Evolutionary conservation across 1,140 invertebrate genomes (phyloP).

Genomic region (Macrosteles quadrilineatus): DNA sequence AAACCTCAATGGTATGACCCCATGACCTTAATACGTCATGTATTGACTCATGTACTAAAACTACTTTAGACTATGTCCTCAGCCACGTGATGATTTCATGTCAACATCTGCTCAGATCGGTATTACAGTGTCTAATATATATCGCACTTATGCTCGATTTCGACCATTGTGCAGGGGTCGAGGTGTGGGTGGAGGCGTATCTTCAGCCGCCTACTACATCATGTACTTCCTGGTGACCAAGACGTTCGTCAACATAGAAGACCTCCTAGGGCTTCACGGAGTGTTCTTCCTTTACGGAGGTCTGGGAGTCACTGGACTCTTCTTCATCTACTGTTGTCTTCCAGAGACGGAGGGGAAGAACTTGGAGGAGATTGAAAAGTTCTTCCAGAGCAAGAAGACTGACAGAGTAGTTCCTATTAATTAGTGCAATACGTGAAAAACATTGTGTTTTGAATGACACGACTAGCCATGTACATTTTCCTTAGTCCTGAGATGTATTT

Average conservation of each 20-base stretch:
- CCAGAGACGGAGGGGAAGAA: constrained; percentile 44
- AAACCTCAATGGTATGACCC: too few species aligned
- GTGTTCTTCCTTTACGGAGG: constrained; percentile 41
- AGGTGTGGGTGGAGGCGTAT: constrained; percentile 41
- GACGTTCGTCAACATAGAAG: constrained; percentile 40
- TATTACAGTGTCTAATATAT: too few species aligned
- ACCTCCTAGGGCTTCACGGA: constrained; percentile 35
- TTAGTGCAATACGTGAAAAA: neutral
- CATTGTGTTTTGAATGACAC: neutral
- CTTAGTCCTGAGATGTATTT: too few species aligned
- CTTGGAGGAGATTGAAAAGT: constrained; percentile 41
- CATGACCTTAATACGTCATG: too few species aligned
- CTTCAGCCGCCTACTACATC: constrained; percentile 41
- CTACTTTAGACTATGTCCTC: too few species aligned
- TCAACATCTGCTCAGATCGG: too few species aligned
- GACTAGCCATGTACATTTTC: too few species aligned
- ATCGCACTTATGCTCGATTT: too few species aligned
- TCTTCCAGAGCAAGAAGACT: constrained; percentile 32
- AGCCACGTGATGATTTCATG: too few species aligned
- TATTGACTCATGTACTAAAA: too few species aligned
- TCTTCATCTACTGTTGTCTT: constrained; percentile 40
- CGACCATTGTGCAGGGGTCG: constrained; percentile 42
- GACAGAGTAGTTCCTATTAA: constrained; percentile 19
- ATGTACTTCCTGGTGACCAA: constrained; percentile 40
- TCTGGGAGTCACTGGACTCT: constrained; percentile 35